Base-by-base conservation (phyloP, 2,888 invertebrate species). In the Bhutanitis thaidina region DNA sequence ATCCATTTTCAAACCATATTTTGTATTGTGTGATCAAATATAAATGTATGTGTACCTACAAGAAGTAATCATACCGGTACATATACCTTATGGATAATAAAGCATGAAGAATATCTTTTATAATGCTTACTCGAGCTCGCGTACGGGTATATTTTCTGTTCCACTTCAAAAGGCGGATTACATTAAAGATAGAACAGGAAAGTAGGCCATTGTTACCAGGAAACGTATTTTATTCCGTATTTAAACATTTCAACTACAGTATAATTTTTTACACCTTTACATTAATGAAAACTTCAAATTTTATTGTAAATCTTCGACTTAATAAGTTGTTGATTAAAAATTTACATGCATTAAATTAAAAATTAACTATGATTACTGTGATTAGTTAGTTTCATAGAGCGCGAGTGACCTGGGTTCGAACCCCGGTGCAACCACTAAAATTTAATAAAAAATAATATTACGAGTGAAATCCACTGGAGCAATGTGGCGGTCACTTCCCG, bases 141-240 rank as follows among this genome's bases (percentile, higher is more conserved):
- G 32, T 50, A 52, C 41, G 20, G 45, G 39, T 52, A 43, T 49
- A 45, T 56, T 62, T 65, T 61, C 59, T 58, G 62, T 64, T 67
- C 62, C 60, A 58, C 61, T 64, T 66, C 59, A 60, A 65, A 69
- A 69, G 63, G 63, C 53, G 64, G 68, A 71, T 77, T 71, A 68
- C 61, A 64, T 66, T 53, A 55, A 58, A 55, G 63, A 56, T 61
- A 54, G 54, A 58, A 47, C 45, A 37, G 52, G 37, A 59, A 74
- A 69, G 62, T 69, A 65, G 70, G 69, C 61, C 66, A 68, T 64
- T 64, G 62, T 63, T 61, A 59, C 55, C 52, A 45, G 52, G 50
- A 55, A 55, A 49, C 40, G 44, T 52, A 52, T 53, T 43, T 46
- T 38, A 32, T 38, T 43, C 13, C 20, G 13, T 37, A 20, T 49